These are phyloP conservation scores for Blastobasis adustella DNA, from an alignment of 2,888 invertebrate genomes.

Conservation along the genomic window DNA sequence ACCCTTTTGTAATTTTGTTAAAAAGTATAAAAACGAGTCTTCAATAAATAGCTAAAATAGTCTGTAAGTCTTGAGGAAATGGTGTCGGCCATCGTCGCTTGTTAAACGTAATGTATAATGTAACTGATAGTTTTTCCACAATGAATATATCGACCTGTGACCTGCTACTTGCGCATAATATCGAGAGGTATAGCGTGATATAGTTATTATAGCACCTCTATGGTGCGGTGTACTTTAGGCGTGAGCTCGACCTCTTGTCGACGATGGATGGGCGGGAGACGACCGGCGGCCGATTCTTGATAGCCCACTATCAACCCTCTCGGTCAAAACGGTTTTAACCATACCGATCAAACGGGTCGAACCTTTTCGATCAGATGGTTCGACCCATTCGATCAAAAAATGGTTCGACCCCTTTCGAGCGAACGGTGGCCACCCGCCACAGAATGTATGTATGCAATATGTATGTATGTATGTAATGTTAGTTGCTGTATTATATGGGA, in stretches of 20 bases:
- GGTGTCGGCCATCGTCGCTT: slow-evolving; percentile 3
- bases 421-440: too few species aligned
- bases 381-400: too few species aligned
- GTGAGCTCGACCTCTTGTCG: slow-evolving; percentile 4
- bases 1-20: slow-evolving; percentile 11
- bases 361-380: too few species aligned
- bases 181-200: slow-evolving; percentile 7
- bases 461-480: too few species aligned
- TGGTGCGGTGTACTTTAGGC: slow-evolving; percentile 2
- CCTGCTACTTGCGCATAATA: slow-evolving; percentile 12
- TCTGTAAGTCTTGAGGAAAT: slow-evolving; percentile 1
- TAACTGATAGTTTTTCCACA: slow-evolving; percentile 5
- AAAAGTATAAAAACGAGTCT: slow-evolving; percentile 1
- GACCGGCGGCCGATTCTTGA: slow-evolving; percentile 7
- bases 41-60: slow-evolving; percentile 11
- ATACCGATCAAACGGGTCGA: too few species aligned
- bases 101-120: background rate
- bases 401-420: too few species aligned
- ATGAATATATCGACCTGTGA: slow-evolving; percentile 8
- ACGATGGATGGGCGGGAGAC: slow-evolving; percentile 4
- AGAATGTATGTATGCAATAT: too few species aligned
- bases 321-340: too few species aligned
- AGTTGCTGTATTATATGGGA: too few species aligned
- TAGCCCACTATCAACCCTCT: too few species aligned
- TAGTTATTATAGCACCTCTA: slow-evolving; percentile 5